Evolutionary conservation across 1,140 invertebrate species (phyloP).

Genomic region (Brachionus paranguensis): DNA sequence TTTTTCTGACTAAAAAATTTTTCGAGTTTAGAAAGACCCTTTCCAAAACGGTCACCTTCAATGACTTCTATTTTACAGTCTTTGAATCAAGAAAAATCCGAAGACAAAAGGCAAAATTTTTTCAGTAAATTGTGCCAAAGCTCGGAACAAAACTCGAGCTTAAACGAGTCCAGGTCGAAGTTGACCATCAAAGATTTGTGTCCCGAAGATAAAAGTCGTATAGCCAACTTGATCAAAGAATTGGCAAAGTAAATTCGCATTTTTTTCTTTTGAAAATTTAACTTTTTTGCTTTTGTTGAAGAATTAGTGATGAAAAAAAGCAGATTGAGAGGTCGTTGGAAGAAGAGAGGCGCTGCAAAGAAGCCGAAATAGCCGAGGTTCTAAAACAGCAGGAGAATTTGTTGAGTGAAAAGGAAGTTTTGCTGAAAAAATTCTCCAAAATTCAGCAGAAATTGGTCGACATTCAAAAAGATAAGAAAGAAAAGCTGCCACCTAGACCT

Average conservation of each 20-base stretch:
- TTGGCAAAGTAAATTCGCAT: conserved; percentile 44
- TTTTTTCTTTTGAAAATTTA: background rate
- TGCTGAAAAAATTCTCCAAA: conserved; percentile 38
- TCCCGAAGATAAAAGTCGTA: conserved; percentile 46
- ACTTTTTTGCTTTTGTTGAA: conserved; percentile 13
- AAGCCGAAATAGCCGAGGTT: conserved; percentile 41
- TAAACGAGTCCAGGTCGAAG: background rate
- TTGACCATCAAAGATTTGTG: conserved; percentile 45
- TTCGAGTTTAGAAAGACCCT: conserved; percentile 2
- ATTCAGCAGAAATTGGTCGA: conserved; percentile 7
- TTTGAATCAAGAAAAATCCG: background rate
- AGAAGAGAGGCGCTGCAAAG: conserved; percentile 42
- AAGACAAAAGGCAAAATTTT: background rate
- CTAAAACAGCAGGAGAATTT: conserved; percentile 43
- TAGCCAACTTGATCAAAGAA: conserved; percentile 48
- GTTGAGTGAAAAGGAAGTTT: conserved; percentile 41
- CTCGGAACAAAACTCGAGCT: background rate
- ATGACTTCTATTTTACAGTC: background rate
- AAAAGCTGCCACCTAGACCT: background rate
- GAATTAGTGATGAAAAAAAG: conserved; percentile 44
- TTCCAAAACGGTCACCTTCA: conserved; percentile 8
- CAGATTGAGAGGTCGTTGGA: conserved; percentile 41
- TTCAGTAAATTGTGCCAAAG: background rate
- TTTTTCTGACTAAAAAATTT: background rate
- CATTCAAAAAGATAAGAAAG: conserved; percentile 15